Conservation (phyloP, 1,140 invertebrate species). For the Lucilia sericata region DNA sequence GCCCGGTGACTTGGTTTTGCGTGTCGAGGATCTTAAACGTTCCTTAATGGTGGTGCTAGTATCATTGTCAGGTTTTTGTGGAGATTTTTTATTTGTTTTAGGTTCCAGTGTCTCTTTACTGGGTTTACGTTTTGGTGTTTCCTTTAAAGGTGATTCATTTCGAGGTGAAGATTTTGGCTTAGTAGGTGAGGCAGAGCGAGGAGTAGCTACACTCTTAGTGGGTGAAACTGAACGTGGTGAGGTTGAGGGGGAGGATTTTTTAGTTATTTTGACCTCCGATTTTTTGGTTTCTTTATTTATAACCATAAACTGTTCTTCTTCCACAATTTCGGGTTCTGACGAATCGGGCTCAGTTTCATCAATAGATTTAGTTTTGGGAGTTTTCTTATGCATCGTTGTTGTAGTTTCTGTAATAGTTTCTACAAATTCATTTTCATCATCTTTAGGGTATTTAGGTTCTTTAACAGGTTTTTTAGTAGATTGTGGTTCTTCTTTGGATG, state of each 20-base stretch:
- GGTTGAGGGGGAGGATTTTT: neutral
- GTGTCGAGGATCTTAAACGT: constrained; percentile 60
- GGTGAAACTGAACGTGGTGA: neutral
- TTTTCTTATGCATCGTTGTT: constrained; percentile 20
- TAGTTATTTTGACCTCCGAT: neutral
- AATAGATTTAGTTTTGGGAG: constrained; percentile 1
- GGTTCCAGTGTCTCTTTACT: neutral
- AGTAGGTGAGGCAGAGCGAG: neutral
- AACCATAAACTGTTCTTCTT: neutral
- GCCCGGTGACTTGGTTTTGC: constrained; percentile 47
- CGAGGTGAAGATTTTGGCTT: neutral
- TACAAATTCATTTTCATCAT: neutral
- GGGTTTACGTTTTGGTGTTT: constrained; percentile 10
- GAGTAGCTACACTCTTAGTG: neutral
- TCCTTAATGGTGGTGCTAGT: constrained; percentile 55
- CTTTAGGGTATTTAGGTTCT: neutral
- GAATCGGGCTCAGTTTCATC: neutral
- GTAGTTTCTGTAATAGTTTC: neutral
- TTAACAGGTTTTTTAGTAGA: neutral
- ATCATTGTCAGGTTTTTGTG: neutral
- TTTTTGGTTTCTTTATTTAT: neutral
- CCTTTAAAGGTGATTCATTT: neutral
- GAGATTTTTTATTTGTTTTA: neutral
- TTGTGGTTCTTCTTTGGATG: constrained; percentile 6
- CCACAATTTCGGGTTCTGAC: neutral